Evolutionary conservation across 2,888 invertebrate genomes (phyloP), one percentile per base, ranked within the genome.

Genomic region (Carabus problematicus): DNA sequence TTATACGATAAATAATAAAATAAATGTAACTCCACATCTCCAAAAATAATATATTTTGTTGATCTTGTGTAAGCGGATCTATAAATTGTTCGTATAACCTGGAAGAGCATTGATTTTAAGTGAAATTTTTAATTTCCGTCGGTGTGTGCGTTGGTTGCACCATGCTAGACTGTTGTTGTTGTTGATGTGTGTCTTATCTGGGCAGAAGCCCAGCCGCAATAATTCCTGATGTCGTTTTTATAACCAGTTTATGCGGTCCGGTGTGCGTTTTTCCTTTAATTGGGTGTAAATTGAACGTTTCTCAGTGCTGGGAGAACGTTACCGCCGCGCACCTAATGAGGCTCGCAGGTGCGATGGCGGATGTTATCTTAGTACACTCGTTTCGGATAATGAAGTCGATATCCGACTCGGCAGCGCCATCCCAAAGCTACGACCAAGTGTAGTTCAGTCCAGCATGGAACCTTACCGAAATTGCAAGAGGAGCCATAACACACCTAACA

Each of bases 331-430:
- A 11, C 43, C 66, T 66, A 66, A 66, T 66, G 66, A 66, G 66
- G 8, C 66, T 18, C 14, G 59, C 59, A 66, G 66, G 66, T 66
- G 66, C 66, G 49, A 59, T 58, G 16, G 40, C 12, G 64, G 64
- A 64, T 64, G 43, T 43, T 64, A 64, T 64, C 64, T 56, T 12
- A 29, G 43, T 55, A 29, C 29, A 12, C 58, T 16, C 49, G 18
- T 39, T 47, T 42, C 58, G 66, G 66, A 66, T 66, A 66, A 66
- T 66, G 66, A 66, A 66, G 66, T 59, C 54, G 64, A 55, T 55
- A 64, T 64, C 43, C 39, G 19, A 56, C 40, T 14, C 12, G 19
- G 29, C 3, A 11, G 56, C 29, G 56, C 56, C 29, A 29, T 14
- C 29, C 39, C 29, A 29, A 39, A 12, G 56, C 40, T 29, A 39